Conservation (phyloP, 2,113 vertebrate species). For the Phrynocephalus versicolor region DNA sequence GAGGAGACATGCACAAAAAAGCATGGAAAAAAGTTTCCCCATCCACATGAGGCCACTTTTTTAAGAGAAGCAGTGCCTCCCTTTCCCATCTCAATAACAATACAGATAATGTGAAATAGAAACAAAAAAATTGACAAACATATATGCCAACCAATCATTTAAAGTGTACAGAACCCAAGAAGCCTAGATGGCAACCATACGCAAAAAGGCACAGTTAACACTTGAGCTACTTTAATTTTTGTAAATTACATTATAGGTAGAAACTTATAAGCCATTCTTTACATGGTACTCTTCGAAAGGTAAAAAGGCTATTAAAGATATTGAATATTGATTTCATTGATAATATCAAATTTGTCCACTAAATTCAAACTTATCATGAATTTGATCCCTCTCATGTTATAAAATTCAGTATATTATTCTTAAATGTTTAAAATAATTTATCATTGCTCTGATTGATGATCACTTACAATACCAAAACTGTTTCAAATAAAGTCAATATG, state of each 20-base stretch:
- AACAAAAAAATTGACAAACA: background rate
- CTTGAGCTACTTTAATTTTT: background rate
- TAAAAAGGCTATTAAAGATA: background rate
- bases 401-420: background rate
- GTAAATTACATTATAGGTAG: too few species aligned
- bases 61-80: background rate
- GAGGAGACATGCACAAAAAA: conserved; percentile 54
- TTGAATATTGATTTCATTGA: background rate
- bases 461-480: conserved; percentile 23
- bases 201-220: background rate
- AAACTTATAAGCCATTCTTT: background rate
- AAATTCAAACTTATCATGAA: background rate
- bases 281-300: conserved; percentile 6
- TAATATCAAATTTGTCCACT: background rate
- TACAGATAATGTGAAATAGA: background rate
- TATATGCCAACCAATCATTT: background rate
- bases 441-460: background rate
- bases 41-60: background rate
- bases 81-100: background rate
- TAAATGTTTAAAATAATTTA: background rate
- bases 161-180: background rate
- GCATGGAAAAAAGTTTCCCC: conserved; percentile 12
- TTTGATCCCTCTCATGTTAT: background rate
- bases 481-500: conserved; percentile 74
- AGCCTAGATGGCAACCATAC: background rate